Percentiles rank a stretch among this genome's conserved stretches.
phyloP scores from a whole-genome alignment of 2,888 invertebrate species.

The Drosophila robusta region DNA sequence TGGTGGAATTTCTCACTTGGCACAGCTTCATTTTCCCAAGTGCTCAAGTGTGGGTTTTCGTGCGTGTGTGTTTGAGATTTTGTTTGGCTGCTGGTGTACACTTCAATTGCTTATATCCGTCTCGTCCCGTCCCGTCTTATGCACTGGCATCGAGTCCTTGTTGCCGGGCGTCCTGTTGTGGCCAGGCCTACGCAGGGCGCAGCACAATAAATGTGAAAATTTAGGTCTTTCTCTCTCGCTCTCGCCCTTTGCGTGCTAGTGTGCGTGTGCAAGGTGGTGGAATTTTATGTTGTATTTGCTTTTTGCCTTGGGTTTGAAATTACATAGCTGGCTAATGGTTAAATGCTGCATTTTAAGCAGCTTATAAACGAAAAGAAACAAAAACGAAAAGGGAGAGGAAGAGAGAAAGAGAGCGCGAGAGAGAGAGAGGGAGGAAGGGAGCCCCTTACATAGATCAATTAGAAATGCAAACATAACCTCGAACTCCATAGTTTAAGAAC shows the following conservation, averaged over 20 bases:
- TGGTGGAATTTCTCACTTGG: slow-evolving; percentile 46
- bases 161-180: slow-evolving; percentile 12
- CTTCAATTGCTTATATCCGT: slow-evolving; percentile 33
- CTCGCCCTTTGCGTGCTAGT: slow-evolving; percentile 13
- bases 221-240: slow-evolving; percentile 29
- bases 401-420: neutral
- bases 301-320: slow-evolving; percentile 42
- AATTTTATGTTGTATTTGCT: slow-evolving; percentile 51
- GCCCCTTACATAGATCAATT: neutral
- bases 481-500: slow-evolving; percentile 8
- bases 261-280: slow-evolving; percentile 60
- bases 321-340: slow-evolving; percentile 47
- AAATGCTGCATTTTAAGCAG: slow-evolving; percentile 25
- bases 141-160: slow-evolving; percentile 24
- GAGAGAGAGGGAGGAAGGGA: neutral
- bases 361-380: neutral
- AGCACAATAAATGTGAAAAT: slow-evolving; percentile 54
- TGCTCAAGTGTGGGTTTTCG: neutral
- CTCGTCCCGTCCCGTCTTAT: slow-evolving; percentile 2
- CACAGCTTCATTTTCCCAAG: slow-evolving; percentile 9
- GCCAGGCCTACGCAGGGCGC: slow-evolving; percentile 24
- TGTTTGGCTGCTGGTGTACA: slow-evolving; percentile 6
- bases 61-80: slow-evolving; percentile 27
- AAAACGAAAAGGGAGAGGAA: neutral
- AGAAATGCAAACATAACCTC: slow-evolving; percentile 3